These are phyloP conservation scores for Salticus scenicus DNA, from an alignment of 2,888 invertebrate genomes.

Conservation along the genomic window DNA sequence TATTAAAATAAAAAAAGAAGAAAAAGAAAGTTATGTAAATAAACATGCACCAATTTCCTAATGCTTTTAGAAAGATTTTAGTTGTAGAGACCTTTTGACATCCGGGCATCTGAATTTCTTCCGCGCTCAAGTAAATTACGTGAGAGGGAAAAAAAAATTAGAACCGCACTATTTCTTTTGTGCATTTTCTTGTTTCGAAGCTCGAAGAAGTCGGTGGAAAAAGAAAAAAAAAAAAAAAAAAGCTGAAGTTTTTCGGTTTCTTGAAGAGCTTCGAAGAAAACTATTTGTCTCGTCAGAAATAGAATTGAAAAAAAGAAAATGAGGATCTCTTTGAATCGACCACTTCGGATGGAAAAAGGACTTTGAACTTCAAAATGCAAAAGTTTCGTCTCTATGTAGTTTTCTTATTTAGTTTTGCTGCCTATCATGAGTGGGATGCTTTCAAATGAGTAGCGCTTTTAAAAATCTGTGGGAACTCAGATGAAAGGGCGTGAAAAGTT, in stretches of 20 bases:
- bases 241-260: slow-evolving; percentile 12
- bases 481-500: too few relatives aligned
- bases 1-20: too few relatives aligned
- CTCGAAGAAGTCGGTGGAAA: background rate
- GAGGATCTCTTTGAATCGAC: slow-evolving; percentile 12
- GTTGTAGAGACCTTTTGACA: slow-evolving; percentile 22
- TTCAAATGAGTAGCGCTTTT: background rate
- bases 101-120: slow-evolving; percentile 9
- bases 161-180: slow-evolving; percentile 21
- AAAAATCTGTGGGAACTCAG: too few relatives aligned
- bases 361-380: slow-evolving; percentile 28
- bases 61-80: too few relatives aligned
- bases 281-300: background rate
- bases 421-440: background rate
- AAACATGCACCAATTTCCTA: background rate
- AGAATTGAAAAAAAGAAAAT: slow-evolving; percentile 18
- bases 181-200: slow-evolving; percentile 25
- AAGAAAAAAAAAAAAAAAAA: slow-evolving; percentile 13
- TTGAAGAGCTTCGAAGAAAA: slow-evolving; percentile 3
- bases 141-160: slow-evolving; percentile 25
- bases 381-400: background rate
- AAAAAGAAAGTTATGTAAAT: too few relatives aligned
- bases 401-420: slow-evolving; percentile 18
- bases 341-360: slow-evolving; percentile 27
- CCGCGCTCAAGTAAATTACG: slow-evolving; percentile 19